A percentile compares a stretch with the other conserved stretches of the same genome.
These are phyloP conservation scores for Mobula birostris DNA, from an alignment of 2,113 vertebrate species.

Conservation along the genomic window DNA sequence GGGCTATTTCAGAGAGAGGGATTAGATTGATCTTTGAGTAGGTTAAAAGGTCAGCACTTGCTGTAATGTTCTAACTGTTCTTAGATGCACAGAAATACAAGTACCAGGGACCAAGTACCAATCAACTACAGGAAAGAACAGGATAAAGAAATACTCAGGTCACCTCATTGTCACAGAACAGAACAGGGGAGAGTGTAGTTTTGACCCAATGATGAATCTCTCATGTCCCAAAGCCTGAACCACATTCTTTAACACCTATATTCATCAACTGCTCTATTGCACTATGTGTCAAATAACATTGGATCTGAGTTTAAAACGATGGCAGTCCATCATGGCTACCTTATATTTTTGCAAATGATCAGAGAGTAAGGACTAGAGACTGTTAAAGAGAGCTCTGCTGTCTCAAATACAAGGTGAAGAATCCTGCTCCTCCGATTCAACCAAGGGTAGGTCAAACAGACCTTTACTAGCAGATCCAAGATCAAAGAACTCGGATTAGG, in stretches of 20 bases:
- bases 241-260: not conserved
- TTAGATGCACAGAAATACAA: no score
- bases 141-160: no score
- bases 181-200: not conserved
- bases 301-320: not conserved
- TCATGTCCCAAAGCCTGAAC: no score
- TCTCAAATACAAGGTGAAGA: not conserved
- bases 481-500: not conserved
- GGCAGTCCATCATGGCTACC: not conserved
- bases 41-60: no score
- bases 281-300: not conserved
- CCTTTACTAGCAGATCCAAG: not conserved
- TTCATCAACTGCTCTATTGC: not conserved
- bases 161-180: not conserved
- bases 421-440: conserved; percentile 45
- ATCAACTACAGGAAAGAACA: not conserved
- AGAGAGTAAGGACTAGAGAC: not conserved
- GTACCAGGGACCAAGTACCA: not conserved
- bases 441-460: conserved; percentile 58
- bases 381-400: not conserved
- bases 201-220: not conserved
- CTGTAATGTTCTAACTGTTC: no score
- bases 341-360: not conserved
- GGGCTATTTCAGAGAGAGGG: no score
- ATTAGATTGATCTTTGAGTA: no score